Base-by-base conservation (phyloP, 2,888 invertebrate species). In the Acrocyrtus sp. region DNA sequence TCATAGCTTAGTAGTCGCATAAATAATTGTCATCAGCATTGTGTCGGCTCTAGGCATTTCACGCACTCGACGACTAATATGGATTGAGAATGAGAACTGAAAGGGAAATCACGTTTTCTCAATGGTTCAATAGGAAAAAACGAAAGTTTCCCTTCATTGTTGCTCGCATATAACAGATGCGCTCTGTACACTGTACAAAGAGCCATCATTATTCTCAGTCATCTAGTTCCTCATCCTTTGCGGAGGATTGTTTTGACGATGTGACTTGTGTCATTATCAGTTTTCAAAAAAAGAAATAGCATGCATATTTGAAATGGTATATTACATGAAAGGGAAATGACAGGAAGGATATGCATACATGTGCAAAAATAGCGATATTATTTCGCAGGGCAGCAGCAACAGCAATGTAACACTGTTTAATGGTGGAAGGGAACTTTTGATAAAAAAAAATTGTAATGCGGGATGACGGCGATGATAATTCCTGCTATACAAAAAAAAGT, bases 61-160 rank as follows among this genome's bases (percentile, higher is more conserved):
- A n/a, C n/a, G n/a, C n/a, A n/a, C n/a, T n/a, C n/a, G n/a, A n/a
- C n/a, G n/a, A n/a, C 56, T 6, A 61, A 56, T 69, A 62, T 69
- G 69, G 69, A 62, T 21, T 69, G 56, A 62, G n/a, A n/a, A n/a
- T n/a, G n/a, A n/a, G n/a, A 62, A 62, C 43, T 62, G 69, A 69
- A 69, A 69, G 69, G 62, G 69, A 69, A 69, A 69, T 62, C 69
- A 56, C 56, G 62, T 47, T 45, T 61, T 45, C 17, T 27, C 39
- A 24, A 50, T 26, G 69, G 47, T 45, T 61, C n/a, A n/a, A n/a
- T n/a, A 47, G 69, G 69, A 56, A 61, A 62, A 68, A 69, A 69
- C 27, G 69, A 69, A 69, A 69, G 69, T 69, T 69, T 69, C 69
- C 61, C 69, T 69, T 61, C 69, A 69, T 62, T 69, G 69, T 56